phyloP scores from a whole-genome alignment of 2,797 vertebrate species.

The Aulostomus chinensis region DNA sequence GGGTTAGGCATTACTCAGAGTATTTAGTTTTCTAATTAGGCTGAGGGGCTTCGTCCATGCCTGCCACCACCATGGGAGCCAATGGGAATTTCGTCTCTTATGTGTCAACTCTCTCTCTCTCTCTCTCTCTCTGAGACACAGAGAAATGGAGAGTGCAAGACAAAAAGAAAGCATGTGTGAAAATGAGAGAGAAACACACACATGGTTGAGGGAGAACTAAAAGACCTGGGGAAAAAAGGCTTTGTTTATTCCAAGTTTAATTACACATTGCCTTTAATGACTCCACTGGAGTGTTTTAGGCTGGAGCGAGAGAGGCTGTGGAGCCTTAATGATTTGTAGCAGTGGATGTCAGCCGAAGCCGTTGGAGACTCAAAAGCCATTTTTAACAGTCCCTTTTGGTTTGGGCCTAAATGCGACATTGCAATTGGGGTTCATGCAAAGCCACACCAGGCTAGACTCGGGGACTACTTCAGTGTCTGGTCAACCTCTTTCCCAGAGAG shows the following conservation, averaged over 20 bases:
- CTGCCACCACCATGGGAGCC: constrained; percentile 70
- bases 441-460: constrained; percentile 53
- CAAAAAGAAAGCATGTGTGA: constrained; percentile 55
- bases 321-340: constrained; percentile 90
- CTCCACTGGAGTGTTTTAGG: constrained; percentile 81
- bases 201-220: constrained; percentile 57
- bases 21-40: constrained; percentile 99
- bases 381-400: constrained; percentile 83
- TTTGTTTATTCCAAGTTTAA: constrained; percentile 96
- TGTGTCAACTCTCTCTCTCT: constrained; percentile 69
- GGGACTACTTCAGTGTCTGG: constrained; percentile 56
- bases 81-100: constrained; percentile 74
- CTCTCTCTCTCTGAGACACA: constrained; percentile 35
- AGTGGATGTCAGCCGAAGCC: constrained; percentile 85
- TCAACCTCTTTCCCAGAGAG: constrained; percentile 46
- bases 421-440: constrained; percentile 75
- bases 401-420: constrained; percentile 81
- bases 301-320: constrained; percentile 60
- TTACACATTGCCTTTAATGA: constrained; percentile 86
- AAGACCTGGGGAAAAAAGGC: constrained; percentile 60
- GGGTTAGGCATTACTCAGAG: constrained; percentile 90
- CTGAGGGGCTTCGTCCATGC: constrained; percentile 81
- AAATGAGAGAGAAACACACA: constrained; percentile 55
- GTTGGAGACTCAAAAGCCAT: constrained; percentile 83
- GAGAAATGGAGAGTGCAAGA: constrained; percentile 6